Conservation (phyloP, 2,888 invertebrate genomes). For the Pollenia labialis region DNA sequence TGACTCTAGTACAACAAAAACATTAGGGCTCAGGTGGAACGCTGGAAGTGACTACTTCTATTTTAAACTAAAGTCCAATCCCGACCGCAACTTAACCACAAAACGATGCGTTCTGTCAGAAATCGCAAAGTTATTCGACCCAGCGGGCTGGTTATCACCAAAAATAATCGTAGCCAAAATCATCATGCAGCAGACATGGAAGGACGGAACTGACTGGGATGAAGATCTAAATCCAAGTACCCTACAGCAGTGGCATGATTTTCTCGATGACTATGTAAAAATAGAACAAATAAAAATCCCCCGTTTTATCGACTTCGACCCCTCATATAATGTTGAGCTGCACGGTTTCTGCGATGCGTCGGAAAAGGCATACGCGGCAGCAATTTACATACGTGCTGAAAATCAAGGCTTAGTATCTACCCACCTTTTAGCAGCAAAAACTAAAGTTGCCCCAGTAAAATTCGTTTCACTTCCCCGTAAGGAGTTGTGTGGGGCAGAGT, state of each 20-base stretch:
- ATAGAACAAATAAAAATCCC: not conserved
- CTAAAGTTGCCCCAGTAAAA: too few species aligned
- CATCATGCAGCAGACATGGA: not conserved
- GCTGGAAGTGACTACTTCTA: not conserved
- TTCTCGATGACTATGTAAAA: not conserved
- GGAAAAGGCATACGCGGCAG: not conserved
- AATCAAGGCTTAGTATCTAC: too few species aligned
- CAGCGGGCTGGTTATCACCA: not conserved
- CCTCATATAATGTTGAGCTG: not conserved
- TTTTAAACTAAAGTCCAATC: not conserved
- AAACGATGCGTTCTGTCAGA: not conserved
- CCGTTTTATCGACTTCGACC: not conserved
- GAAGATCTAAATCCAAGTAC: not conserved
- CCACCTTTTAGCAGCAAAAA: too few species aligned
- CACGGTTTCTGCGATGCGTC: constrained; percentile 9
- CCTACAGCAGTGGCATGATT: not conserved
- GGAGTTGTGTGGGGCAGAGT: too few species aligned
- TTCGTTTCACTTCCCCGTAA: too few species aligned
- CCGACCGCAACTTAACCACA: not conserved
- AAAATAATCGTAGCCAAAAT: not conserved
- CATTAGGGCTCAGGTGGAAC: constrained; percentile 12
- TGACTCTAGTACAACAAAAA: not conserved
- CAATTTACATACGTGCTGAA: too few species aligned
- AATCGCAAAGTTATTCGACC: not conserved
- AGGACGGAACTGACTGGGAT: not conserved